A percentile compares a stretch with the other conserved stretches of the same genome.
phyloP scores from a whole-genome alignment of 2,113 vertebrate genomes.

The Corapipo altera region DNA sequence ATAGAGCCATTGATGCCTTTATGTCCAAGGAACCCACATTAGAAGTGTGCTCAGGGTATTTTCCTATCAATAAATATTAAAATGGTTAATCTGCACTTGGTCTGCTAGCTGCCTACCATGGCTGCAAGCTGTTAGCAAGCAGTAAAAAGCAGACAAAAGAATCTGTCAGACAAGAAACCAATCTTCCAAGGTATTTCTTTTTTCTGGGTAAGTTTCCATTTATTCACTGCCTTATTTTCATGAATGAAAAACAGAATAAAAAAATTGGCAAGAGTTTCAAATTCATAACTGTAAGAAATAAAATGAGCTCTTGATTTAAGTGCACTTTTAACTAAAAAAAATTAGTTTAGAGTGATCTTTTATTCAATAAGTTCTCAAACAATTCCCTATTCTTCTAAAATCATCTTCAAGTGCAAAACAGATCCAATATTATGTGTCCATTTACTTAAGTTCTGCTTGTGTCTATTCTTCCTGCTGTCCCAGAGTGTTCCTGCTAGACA shows the following conservation, averaged over 20 bases:
- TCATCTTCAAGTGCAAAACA: neutral
- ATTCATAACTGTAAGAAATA: neutral
- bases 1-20: constrained; percentile 58
- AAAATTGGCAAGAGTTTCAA: neutral
- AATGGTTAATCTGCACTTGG: constrained; percentile 68
- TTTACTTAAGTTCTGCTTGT: neutral
- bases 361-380: neutral
- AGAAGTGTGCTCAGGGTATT: constrained; percentile 49
- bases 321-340: neutral
- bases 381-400: neutral
- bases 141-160: constrained; percentile 24
- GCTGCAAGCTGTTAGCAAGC: neutral
- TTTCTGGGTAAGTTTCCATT: neutral
- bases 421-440: neutral
- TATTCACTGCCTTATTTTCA: neutral
- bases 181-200: neutral
- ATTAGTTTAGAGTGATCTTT: neutral
- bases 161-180: constrained; percentile 21
- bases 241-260: constrained; percentile 1
- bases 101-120: constrained; percentile 18
- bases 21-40: constrained; percentile 46
- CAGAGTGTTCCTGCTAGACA: neutral
- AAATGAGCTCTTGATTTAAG: neutral
- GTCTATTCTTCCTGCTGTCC: neutral
- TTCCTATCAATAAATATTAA: constrained; percentile 71